phyloP scores from a whole-genome alignment of 2,888 invertebrate species.

The Apodemia zela region DNA sequence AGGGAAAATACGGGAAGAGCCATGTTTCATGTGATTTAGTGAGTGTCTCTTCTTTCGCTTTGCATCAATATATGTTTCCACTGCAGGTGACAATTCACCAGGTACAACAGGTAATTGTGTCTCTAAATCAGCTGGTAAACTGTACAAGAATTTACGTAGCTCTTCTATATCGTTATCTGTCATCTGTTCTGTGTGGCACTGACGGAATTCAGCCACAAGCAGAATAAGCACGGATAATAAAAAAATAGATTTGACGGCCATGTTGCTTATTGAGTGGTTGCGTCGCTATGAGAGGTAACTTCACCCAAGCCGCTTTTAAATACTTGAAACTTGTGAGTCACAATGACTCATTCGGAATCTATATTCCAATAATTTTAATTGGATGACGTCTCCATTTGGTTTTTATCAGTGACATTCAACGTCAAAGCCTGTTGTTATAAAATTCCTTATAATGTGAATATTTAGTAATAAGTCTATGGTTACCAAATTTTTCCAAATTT shows the following conservation, averaged over 20 bases:
- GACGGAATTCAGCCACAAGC: not conserved
- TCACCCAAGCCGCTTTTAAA: conserved; percentile 17
- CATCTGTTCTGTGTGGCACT: not conserved
- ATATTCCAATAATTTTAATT: conserved; percentile 18
- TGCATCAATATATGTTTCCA: not conserved
- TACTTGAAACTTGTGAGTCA: conserved; percentile 19
- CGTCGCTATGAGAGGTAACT: not conserved
- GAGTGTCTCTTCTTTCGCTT: not conserved
- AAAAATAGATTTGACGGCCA: not conserved
- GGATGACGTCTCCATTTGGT: conserved; percentile 20
- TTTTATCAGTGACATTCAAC: not conserved
- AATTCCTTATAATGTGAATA: not conserved
- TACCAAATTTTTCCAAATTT: no score
- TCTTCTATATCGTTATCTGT: not conserved
- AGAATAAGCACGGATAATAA: not conserved
- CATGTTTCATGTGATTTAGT: not conserved
- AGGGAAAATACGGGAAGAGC: not conserved
- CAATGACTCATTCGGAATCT: conserved; percentile 19
- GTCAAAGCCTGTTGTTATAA: not conserved
- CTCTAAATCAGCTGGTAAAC: not conserved
- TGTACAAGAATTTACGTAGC: not conserved
- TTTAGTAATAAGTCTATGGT: no score
- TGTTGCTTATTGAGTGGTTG: not conserved
- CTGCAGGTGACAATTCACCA: not conserved
- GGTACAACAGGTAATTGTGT: not conserved